These are phyloP conservation scores for Oasisia sp. DNA, from an alignment of 2,888 invertebrate genomes.

Conservation along the genomic window DNA sequence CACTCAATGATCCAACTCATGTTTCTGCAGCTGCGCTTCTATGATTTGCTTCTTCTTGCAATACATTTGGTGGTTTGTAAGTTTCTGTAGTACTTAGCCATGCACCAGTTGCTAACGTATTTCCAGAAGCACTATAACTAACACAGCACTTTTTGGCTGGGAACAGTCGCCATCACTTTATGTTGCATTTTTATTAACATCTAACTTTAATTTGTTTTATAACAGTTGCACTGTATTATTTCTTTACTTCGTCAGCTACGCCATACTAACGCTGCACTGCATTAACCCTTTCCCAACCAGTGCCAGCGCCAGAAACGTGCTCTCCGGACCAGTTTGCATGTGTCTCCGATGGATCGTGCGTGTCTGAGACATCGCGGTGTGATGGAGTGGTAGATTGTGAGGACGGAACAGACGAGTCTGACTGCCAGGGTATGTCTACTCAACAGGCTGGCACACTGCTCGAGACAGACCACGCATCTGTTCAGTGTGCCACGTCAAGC, in stretches of 20 bases:
- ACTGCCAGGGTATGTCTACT: background rate
- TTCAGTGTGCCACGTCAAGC: too few relatives aligned
- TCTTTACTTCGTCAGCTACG: background rate
- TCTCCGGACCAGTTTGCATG: background rate
- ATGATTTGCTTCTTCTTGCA: background rate
- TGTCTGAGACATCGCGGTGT: background rate
- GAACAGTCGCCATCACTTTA: background rate
- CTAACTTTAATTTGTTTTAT: background rate
- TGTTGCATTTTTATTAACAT: background rate
- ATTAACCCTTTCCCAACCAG: conserved; percentile 4
- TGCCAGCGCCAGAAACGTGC: background rate
- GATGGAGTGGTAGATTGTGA: background rate
- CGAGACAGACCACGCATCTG: too few relatives aligned
- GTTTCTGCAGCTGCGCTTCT: background rate
- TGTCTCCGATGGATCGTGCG: background rate
- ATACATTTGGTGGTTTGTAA: background rate
- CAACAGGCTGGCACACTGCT: too few relatives aligned
- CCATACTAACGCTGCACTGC: background rate
- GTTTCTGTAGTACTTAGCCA: background rate
- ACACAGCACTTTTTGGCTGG: background rate
- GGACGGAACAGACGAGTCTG: background rate
- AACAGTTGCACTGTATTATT: background rate
- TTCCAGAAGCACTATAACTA: background rate
- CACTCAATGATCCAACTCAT: background rate
- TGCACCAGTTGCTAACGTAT: background rate